Evolutionary conservation across 2,113 vertebrate species (phyloP).

Genomic region (Bos javanicus): DNA sequence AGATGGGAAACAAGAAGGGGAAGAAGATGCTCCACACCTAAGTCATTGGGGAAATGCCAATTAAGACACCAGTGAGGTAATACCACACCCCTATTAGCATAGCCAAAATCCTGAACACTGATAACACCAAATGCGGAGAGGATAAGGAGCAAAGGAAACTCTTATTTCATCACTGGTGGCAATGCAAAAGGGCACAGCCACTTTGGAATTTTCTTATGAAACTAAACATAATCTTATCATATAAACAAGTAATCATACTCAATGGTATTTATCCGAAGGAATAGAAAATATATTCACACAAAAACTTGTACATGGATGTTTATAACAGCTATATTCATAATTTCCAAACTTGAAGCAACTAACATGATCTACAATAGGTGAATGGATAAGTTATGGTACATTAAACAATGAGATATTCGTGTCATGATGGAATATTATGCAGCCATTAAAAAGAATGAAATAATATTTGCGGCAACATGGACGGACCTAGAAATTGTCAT

Average conservation of each 20-base stretch:
- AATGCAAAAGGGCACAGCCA: background rate
- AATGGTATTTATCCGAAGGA: background rate
- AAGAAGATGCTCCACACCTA: background rate
- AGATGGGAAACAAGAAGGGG: background rate
- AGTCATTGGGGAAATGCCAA: background rate
- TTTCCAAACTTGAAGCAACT: background rate
- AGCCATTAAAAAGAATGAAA: background rate
- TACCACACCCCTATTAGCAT: background rate
- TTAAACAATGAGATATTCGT: background rate
- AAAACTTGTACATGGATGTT: background rate
- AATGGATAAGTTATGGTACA: background rate
- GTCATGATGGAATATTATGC: background rate
- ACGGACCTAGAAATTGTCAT: background rate
- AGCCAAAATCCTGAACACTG: background rate
- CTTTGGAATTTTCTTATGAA: background rate
- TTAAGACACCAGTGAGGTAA: background rate
- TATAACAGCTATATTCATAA: background rate
- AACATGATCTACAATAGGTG: background rate
- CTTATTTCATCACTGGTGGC: too few species aligned
- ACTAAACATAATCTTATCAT: background rate
- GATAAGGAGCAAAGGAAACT: background rate
- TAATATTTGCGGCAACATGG: background rate
- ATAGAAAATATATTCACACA: background rate
- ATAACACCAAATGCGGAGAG: rapidly evolving
- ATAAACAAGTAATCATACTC: background rate